A percentile compares a stretch with the other conserved stretches of the same genome.
phyloP scores from a whole-genome alignment of 1,140 invertebrate genomes.

The Acromyrmex charruanus region DNA sequence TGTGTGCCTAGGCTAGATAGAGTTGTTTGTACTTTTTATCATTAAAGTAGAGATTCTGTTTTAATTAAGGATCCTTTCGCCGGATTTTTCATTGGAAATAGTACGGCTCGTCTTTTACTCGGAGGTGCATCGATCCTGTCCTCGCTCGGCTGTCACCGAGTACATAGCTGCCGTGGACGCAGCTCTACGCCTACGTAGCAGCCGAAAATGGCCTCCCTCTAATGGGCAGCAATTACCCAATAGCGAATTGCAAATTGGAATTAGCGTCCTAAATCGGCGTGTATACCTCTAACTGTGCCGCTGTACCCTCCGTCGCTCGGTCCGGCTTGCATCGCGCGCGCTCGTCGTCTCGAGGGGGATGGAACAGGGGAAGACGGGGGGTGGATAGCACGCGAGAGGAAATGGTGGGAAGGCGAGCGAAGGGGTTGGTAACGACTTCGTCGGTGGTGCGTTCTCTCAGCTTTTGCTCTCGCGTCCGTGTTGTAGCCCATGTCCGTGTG shows the following conservation, averaged over 20 bases:
- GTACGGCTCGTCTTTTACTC: background rate
- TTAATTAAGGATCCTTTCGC: background rate
- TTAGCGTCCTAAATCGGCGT: constrained; percentile 76
- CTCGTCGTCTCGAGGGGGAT: constrained; percentile 52
- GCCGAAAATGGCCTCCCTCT: constrained; percentile 73
- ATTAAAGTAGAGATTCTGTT: background rate
- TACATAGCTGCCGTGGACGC: constrained; percentile 15
- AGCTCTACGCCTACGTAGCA: constrained; percentile 38
- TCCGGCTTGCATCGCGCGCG: constrained; percentile 67
- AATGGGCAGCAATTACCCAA: constrained; percentile 77
- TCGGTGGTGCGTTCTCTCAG: constrained; percentile 59
- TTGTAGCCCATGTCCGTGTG: constrained; percentile 1
- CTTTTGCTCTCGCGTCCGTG: constrained; percentile 39
- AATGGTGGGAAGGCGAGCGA: constrained; percentile 28
- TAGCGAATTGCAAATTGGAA: constrained; percentile 78
- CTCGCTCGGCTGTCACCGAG: constrained; percentile 6
- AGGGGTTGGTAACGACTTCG: constrained; percentile 70
- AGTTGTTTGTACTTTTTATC: background rate
- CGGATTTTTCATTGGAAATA: constrained; percentile 13
- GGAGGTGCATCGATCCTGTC: constrained; percentile 30
- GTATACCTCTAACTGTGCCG: constrained; percentile 69
- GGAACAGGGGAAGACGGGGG: constrained; percentile 11
- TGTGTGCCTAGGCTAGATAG: too few species aligned
- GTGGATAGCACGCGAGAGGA: constrained; percentile 7
- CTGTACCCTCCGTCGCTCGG: constrained; percentile 59